Base-by-base conservation (phyloP, 2,113 vertebrate genomes). In the Menidia beryllina region DNA sequence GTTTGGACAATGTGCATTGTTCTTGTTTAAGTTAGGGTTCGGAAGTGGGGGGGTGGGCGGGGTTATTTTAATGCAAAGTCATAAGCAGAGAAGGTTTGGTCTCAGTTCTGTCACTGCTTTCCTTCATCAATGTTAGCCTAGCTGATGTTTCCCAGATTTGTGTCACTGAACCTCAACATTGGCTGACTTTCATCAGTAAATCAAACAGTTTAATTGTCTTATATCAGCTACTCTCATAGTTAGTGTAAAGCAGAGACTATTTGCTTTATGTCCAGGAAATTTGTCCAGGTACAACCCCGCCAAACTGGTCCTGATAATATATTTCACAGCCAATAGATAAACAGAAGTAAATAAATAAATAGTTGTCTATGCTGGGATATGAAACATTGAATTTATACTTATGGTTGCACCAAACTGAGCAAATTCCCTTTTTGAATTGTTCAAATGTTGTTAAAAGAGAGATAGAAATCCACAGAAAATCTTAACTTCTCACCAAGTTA, bases 1-100 rank as follows among this genome's bases (percentile, higher is more conserved):
- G 58, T 89, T 91, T 41, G 75, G 81, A 81, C 81, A 71, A 88
- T 86, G 79, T 94, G 94, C 86, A 91, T 90, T 87, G 86, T 91
- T 89, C 85, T 79, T 87, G 89, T 90, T 87, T 86, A 82, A 68
- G 57, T 66, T 49, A 20, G 70, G 82, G 56, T 70, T 47, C 6
- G 69, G 79, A 52, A 62, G 79, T 25, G 79, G 75, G 64, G 41
- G 66, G n/a, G n/a, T n/a, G n/a, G n/a, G 57, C 0, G 36, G 59
- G 58, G 45, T 65, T 50, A 27, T 24, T 68, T 53, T 23, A 59
- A n/a, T 12, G 6, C 63, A 54, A 83, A 86, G 84, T 54, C 75
- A 59, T n/a, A 64, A 3, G 64, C 77, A 79, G 80, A 76, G 67
- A 72, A 11, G 62, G 81, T 68, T 73, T 82, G 82, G 79, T 67